These are phyloP conservation scores for Strix aluco DNA, from an alignment of 2,113 vertebrate genomes.

Conservation along the genomic window DNA sequence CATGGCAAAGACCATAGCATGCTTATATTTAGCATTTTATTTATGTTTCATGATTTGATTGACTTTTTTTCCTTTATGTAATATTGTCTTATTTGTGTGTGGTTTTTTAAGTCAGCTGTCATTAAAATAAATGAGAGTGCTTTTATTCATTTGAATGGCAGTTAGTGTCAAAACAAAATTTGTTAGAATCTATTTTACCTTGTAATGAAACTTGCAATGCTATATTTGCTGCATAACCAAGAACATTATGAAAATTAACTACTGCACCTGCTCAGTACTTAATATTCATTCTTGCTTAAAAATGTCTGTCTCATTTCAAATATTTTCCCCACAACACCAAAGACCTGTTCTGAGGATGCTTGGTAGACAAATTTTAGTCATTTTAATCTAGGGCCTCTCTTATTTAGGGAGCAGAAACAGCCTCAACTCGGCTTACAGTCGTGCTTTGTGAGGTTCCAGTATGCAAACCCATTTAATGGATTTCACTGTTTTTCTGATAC, in stretches of 20 bases:
- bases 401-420: background rate
- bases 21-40: background rate
- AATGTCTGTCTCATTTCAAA: background rate
- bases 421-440: background rate
- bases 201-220: conserved; percentile 52
- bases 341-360: background rate
- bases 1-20: background rate
- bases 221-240: conserved; percentile 51
- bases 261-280: conserved; percentile 53
- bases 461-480: background rate
- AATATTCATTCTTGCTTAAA: conserved; percentile 30
- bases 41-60: background rate
- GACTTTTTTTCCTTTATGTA: background rate
- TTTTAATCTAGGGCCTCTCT: background rate
- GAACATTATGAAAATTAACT: conserved; percentile 63
- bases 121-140: conserved; percentile 36
- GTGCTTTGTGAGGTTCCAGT: background rate
- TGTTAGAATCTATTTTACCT: conserved; percentile 47
- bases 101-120: conserved; percentile 3
- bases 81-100: background rate
- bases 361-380: background rate
- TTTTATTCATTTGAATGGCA: conserved; percentile 61
- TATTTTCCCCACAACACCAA: background rate
- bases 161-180: conserved; percentile 64
- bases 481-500: background rate